A percentile compares a stretch with the other conserved stretches of the same genome.
These are phyloP conservation scores for Apodemus sylvaticus DNA, from an alignment of 2,113 vertebrate genomes.

Conservation along the genomic window DNA sequence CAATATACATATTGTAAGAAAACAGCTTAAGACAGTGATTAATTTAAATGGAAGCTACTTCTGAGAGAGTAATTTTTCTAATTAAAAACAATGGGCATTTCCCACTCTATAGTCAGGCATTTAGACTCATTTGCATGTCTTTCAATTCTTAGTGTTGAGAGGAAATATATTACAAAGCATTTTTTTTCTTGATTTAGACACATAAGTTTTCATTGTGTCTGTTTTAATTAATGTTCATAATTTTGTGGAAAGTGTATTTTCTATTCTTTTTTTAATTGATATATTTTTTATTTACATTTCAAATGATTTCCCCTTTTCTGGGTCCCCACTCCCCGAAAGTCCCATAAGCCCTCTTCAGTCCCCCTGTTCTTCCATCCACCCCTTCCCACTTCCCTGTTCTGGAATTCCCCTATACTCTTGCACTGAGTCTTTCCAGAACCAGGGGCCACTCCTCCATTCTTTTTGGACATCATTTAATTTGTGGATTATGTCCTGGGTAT, in stretches of 20 bases:
- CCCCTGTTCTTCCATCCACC: too few relatives aligned
- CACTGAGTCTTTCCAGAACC: too few relatives aligned
- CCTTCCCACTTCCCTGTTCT: too few relatives aligned
- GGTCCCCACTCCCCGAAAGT: too few relatives aligned
- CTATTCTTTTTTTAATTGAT: too few relatives aligned
- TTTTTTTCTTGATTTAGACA: slow-evolving; percentile 43
- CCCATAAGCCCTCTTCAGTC: too few relatives aligned
- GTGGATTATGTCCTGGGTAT: too few relatives aligned
- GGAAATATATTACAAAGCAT: slow-evolving; percentile 29
- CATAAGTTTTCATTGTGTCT: slow-evolving; percentile 60
- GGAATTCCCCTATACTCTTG: too few relatives aligned
- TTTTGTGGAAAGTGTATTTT: not conserved
- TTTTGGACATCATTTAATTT: too few relatives aligned
- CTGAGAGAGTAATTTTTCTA: slow-evolving; percentile 67
- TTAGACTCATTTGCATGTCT: slow-evolving; percentile 65
- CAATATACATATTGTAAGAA: slow-evolving; percentile 44
- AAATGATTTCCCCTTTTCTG: too few relatives aligned
- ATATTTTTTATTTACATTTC: too few relatives aligned
- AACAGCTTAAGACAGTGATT: slow-evolving; percentile 68
- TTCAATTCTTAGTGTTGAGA: slow-evolving; percentile 42
- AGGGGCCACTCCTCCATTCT: too few relatives aligned
- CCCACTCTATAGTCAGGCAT: not conserved
- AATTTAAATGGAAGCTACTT: slow-evolving; percentile 64
- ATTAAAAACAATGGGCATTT: slow-evolving; percentile 46
- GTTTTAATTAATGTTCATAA: slow-evolving; percentile 36